These are phyloP conservation scores for Xenentodon cancila DNA, from an alignment of 2,797 vertebrate genomes.

Conservation along the genomic window DNA sequence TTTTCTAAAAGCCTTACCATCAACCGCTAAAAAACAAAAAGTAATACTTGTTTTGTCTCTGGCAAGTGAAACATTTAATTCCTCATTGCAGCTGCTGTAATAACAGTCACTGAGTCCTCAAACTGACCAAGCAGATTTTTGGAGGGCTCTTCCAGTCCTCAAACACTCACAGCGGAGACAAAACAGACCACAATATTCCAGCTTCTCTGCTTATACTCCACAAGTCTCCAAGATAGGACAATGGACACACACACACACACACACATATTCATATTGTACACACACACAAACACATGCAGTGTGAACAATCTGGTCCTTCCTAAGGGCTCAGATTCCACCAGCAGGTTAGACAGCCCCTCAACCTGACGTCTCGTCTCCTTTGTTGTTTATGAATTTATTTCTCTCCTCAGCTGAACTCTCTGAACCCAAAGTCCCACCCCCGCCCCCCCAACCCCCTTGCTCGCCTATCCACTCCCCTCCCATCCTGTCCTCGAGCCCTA, in stretches of 20 bases:
- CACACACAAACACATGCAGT: constrained; percentile 55
- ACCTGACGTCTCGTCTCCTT: constrained; percentile 83
- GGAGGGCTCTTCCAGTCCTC: constrained; percentile 48
- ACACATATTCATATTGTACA: constrained; percentile 59
- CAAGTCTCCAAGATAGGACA: constrained; percentile 62
- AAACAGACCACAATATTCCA: constrained; percentile 71
- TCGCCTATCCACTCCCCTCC: constrained; percentile 37
- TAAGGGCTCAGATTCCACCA: constrained; percentile 74
- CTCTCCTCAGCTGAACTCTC: constrained; percentile 81
- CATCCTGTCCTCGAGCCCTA: constrained; percentile 63
- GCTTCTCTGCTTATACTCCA: constrained; percentile 66
- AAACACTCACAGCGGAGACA: constrained; percentile 63
- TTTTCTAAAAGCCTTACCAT: background rate
- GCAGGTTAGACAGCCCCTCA: constrained; percentile 79
- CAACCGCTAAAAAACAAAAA: constrained; percentile 1
- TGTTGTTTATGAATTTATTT: constrained; percentile 87
- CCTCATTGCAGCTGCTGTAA: constrained; percentile 15
- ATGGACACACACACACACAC: constrained; percentile 24
- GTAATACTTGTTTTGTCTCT: constrained; percentile 10
- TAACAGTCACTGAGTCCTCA: constrained; percentile 39
- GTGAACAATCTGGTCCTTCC: constrained; percentile 71
- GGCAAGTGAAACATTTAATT: constrained; percentile 20
- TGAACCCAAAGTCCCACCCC: constrained; percentile 69
- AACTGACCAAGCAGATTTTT: constrained; percentile 31
- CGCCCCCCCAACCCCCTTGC: constrained; percentile 7